Percentiles rank a stretch among this genome's conserved stretches.
Evolutionary conservation across 2,888 invertebrate species (phyloP).

Genomic region (Hyppa rectilinea): DNA sequence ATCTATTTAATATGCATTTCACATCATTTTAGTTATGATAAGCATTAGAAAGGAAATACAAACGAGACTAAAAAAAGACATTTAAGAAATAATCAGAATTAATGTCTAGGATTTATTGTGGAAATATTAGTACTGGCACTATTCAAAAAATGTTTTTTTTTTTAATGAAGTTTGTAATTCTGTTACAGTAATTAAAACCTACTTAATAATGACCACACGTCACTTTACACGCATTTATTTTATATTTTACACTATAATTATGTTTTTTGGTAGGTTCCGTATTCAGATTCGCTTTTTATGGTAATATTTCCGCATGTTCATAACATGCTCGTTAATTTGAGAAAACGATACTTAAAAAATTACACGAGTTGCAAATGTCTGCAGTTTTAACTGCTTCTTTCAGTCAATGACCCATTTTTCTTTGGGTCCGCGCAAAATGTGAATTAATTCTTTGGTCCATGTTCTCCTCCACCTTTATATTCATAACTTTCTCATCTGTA

Average conservation of each 20-base stretch:
- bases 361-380: constrained; percentile 10
- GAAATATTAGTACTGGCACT: constrained; percentile 41
- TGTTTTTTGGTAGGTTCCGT: constrained; percentile 14
- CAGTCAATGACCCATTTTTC: not conserved
- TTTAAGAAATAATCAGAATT: constrained; percentile 67
- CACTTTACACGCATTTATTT: constrained; percentile 63
- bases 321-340: constrained; percentile 19
- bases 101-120: constrained; percentile 59
- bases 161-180: constrained; percentile 29
- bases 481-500: not conserved
- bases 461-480: constrained; percentile 3
- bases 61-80: constrained; percentile 70
- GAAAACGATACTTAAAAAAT: constrained; percentile 26
- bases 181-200: constrained; percentile 18
- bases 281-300: constrained; percentile 9
- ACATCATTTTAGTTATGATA: constrained; percentile 58
- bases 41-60: constrained; percentile 61
- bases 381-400: constrained; percentile 3
- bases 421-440: not conserved
- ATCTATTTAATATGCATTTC: constrained; percentile 71
- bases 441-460: constrained; percentile 1
- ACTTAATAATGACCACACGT: constrained; percentile 24
- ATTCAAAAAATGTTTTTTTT: constrained; percentile 18
- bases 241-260: constrained; percentile 39
- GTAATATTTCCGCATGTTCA: not conserved